Evolutionary conservation across 2,888 invertebrate species (phyloP), one percentile per base, ranked within the genome.

Genomic region (Emmelina monodactyla): DNA sequence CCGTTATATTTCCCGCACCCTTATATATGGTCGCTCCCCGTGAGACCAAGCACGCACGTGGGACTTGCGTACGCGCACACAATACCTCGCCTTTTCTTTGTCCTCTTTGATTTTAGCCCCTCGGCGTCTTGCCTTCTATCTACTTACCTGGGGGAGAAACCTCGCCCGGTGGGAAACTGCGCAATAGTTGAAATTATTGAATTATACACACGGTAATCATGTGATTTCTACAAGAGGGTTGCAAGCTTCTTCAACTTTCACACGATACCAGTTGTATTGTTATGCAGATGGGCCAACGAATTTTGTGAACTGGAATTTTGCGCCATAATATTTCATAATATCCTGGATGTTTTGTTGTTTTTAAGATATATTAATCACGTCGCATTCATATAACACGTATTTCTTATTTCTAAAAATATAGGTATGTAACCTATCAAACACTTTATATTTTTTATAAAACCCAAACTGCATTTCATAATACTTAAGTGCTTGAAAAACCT

Each of bases 31-130:
- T 56, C 63, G 64, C 60, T 66, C 53, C 62, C 62, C 51, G 39
- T 44, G 43, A 11, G 9, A 14, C 13, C 39, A 44, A 62, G 59
- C 68, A 68, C 76, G 75, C 75, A 73, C 75, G 75, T 61, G 43
- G 58, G 62, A 57, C 68, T 73, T 75, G 70, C 75, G 75, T 51
- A 69, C 62, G 53, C 67, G 67, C 69, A 65, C 48, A 78, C 76
- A 76, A 78, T 66, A 45, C 60, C 44, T 53, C 61, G 65, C 66
- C 61, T 50, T 55, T 75, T 69, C 69, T 75, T 72, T 71, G 54
- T 62, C 44, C 51, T 53, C 56, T 51, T 72, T 71, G 65, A 73
- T 67, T 67, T 55, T 61, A 63, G 64, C 76, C 79, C 76, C 66
- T 68, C 61, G 53, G 53, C 72, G 67, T 71, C 75, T 76, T 76